phyloP scores from a whole-genome alignment of 2,113 vertebrate species.

The Petaurus breviceps region DNA sequence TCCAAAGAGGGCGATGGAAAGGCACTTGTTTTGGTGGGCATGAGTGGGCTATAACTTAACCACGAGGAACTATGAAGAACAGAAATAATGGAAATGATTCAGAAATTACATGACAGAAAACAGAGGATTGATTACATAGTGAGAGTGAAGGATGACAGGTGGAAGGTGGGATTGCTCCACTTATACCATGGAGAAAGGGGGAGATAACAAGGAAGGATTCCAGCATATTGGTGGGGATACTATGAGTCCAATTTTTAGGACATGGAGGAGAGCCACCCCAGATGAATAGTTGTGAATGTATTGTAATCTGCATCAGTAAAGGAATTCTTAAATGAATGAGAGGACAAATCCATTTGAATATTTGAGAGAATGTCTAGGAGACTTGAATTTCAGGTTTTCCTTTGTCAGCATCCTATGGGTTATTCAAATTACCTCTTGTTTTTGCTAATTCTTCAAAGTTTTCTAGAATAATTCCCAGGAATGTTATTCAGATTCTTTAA shows the following conservation, averaged over 20 bases:
- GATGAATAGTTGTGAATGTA: not conserved
- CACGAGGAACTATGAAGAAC: not conserved
- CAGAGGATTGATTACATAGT: not conserved
- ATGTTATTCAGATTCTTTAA: not conserved
- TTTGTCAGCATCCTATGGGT: not conserved
- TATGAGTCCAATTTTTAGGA: not conserved
- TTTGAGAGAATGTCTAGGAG: not conserved
- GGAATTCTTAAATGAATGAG: not conserved
- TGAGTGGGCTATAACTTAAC: not conserved
- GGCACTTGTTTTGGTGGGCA: not conserved
- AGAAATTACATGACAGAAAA: not conserved
- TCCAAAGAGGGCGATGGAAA: not conserved
- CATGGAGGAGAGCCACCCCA: not conserved
- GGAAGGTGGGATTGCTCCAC: not conserved
- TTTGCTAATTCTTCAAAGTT: not conserved
- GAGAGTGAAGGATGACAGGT: not conserved
- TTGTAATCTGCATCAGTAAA: not conserved
- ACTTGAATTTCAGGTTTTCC: not conserved
- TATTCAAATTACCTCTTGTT: not conserved
- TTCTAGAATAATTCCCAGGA: not conserved
- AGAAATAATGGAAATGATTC: not conserved
- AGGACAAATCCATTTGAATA: not conserved
- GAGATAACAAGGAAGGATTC: not conserved
- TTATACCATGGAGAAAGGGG: not conserved
- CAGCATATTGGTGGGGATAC: not conserved